Evolutionary conservation across 2,113 vertebrate species (phyloP), one percentile per base, ranked within the genome.

Genomic region (Uria aalge): DNA sequence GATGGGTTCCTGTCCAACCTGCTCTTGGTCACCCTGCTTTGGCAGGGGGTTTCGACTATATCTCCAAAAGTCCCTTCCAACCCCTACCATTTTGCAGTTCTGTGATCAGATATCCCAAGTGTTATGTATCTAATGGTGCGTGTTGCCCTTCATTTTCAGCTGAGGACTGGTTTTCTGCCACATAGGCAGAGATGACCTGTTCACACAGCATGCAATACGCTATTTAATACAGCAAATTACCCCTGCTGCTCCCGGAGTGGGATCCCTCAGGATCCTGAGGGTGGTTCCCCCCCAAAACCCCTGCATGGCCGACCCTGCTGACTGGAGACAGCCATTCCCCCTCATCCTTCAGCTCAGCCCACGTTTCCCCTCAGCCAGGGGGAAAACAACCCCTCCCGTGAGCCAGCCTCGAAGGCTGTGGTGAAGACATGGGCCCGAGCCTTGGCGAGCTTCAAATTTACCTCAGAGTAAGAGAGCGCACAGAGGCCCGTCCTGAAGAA

Each of bases 301-400:
- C 40, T 6, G 1, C 5, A 8, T 0, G 1, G 3, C 2, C 30
- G 8, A 36, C 16, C 22, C 6, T 23, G 27, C 26, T 29, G 14
- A 50, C 68, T 26, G 2, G 9, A 57, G 13, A 5, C 15, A 41
- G 32, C 29, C 24, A 11, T n/a, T 77, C 24, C 34, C 23, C 1
- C 0, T 4, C 4, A 3, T 9, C 36, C 59, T 66, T 36, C 59
- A 43, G 9, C 59, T 45, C 52, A 43, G 9, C 20, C 21, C 21
- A 5, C 30, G 16, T 50, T 1, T 73, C 11, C 45, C 32, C 41
- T 72, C 47, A 36, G 36, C 8, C 16, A 2, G 8, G 5, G 30
- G 26, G 7, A 19, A 30, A 40, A 64, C 1, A 3, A 45, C 27
- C 8, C 2, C 3, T 34, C 29, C 34, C 10, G 2, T 2, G 4